phyloP scores from a whole-genome alignment of 2,888 invertebrate genomes.

The Hydropsyche betteni region DNA sequence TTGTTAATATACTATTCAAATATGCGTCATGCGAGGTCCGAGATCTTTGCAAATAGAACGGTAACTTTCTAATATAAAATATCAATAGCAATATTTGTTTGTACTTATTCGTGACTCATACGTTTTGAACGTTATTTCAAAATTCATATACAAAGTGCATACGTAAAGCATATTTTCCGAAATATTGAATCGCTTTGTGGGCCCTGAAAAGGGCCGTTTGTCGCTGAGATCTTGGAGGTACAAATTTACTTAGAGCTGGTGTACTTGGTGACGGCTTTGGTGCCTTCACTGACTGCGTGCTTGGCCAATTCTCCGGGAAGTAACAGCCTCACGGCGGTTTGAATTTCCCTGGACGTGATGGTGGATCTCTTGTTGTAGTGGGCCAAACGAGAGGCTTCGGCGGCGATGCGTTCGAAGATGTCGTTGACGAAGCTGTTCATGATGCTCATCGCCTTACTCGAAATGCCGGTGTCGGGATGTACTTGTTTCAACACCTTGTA shows the following conservation, averaged over 20 bases:
- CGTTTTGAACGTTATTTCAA: too few relatives aligned
- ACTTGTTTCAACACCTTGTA: constrained; percentile 74
- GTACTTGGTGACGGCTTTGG: constrained; percentile 73
- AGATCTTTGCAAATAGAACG: too few relatives aligned
- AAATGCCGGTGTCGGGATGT: constrained; percentile 73
- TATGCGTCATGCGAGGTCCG: too few relatives aligned
- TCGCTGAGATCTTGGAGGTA: neutral
- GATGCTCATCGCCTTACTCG: constrained; percentile 71
- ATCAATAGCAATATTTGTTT: too few relatives aligned
- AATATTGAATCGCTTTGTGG: neutral
- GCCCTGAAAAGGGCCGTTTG: constrained; percentile 37
- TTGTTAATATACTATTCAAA: too few relatives aligned
- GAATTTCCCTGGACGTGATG: constrained; percentile 64
- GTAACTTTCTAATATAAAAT: too few relatives aligned
- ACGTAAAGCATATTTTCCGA: too few relatives aligned
- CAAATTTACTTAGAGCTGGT: constrained; percentile 59
- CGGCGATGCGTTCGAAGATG: constrained; percentile 71
- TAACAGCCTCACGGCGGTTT: constrained; percentile 71
- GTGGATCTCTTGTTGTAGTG: constrained; percentile 73
- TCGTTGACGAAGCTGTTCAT: constrained; percentile 71
- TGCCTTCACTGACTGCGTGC: constrained; percentile 74
- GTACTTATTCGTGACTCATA: too few relatives aligned
- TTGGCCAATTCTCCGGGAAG: constrained; percentile 76
- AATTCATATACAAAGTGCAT: too few relatives aligned
- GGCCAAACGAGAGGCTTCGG: constrained; percentile 70